Base-by-base conservation (phyloP, 2,888 invertebrate species). In the Agonopterix alstromeriana region DNA sequence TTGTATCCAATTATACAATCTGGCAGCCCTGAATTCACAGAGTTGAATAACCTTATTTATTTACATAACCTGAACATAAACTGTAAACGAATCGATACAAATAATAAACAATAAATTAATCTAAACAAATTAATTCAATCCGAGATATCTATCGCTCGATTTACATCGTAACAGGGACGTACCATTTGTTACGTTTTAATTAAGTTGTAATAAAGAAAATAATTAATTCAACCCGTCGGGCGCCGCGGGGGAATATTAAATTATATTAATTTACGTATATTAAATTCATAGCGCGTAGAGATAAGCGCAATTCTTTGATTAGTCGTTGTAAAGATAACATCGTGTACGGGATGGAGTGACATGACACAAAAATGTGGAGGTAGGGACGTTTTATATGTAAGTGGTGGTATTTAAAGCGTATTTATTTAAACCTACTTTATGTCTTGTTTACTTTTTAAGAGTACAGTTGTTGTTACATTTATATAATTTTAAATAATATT, bases 121-220 rank as follows among this genome's bases (percentile, higher is more conserved):
- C 52, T 53, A 50, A 55, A 56, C 52, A 54, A 61, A 66, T 61
- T 56, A 62, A 64, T 61, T 58, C 55, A 54, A 55, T 50, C 46
- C 42, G 8, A 55, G 60, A 58, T 62, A 54, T 53, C 51, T 48
- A 62, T 63, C 61, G 48, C 50, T 43, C 50, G 54, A 57, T 62
- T 55, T 54, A 50, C 55, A 55, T 56, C 43, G 42, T 43, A 50
- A 53, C 53, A 51, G 49, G 55, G 54, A 53, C 57, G 53, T 48
- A 36, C 58, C 66, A 68, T 69, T 69, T 65, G 64, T 63, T 63
- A 62, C 51, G 54, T 66, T 66, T 63, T 68, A 66, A 66, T 66
- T 65, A 65, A 65, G 56, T 62, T 61, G 62, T 61, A 55, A 60
- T 65, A 61, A 64, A 57, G 58, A 56, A 60, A 62, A 64, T 63